Conservation (phyloP, 2,113 vertebrate genomes). For the Lampris incognitus region DNA sequence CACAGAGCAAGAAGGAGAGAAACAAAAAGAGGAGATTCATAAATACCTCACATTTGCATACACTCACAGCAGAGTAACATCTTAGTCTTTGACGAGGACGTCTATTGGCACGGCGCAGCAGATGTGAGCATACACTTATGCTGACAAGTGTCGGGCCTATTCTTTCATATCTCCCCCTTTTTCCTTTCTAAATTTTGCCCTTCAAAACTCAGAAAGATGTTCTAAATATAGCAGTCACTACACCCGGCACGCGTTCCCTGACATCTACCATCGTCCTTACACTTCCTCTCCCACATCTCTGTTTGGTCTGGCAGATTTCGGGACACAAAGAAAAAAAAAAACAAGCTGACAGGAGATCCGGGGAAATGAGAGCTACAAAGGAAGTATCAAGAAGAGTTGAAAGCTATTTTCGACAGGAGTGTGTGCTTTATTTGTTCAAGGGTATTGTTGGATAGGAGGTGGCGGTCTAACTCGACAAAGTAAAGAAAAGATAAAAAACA, state of each 20-base stretch:
- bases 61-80: slow-evolving; percentile 27
- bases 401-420: slow-evolving; percentile 52
- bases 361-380: slow-evolving; percentile 38
- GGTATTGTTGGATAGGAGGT: slow-evolving; percentile 27
- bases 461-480: slow-evolving; percentile 17
- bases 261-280: slow-evolving; percentile 54
- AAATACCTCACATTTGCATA: slow-evolving; percentile 60
- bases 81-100: slow-evolving; percentile 40
- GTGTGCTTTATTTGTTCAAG: slow-evolving; percentile 55
- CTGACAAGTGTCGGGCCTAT: slow-evolving; percentile 39
- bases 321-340: slow-evolving; percentile 19
- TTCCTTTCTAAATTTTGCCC: slow-evolving; percentile 37
- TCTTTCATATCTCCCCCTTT: slow-evolving; percentile 39
- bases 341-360: slow-evolving; percentile 31
- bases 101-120: slow-evolving; percentile 39
- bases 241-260: slow-evolving; percentile 55
- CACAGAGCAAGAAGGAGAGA: slow-evolving; percentile 18
- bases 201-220: slow-evolving; percentile 60
- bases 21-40: slow-evolving; percentile 55
- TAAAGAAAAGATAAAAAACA: neutral
- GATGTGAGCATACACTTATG: slow-evolving; percentile 42
- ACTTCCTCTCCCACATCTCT: slow-evolving; percentile 41
- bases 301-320: slow-evolving; percentile 47
- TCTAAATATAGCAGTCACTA: slow-evolving; percentile 70
- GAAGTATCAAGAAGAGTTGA: slow-evolving; percentile 37